Conservation (phyloP, 2,797 vertebrate species). For the Pangasius djambal region DNA sequence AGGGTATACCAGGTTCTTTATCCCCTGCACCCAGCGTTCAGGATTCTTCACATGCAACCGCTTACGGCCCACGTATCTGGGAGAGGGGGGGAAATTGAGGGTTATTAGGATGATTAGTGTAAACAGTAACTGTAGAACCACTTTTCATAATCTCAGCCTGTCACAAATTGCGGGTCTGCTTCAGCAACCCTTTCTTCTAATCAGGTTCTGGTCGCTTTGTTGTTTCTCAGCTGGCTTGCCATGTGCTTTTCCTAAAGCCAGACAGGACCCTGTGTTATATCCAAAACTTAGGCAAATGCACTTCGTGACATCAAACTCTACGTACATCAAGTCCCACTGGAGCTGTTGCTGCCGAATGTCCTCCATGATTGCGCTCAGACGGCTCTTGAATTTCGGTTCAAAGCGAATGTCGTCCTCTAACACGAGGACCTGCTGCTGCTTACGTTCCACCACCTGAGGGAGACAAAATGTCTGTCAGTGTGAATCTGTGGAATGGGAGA, state of each 20-base stretch:
- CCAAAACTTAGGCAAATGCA: neutral
- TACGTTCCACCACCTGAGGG: conserved; percentile 82
- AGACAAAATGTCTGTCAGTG: conserved; percentile 9
- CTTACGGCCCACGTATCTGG: conserved; percentile 80
- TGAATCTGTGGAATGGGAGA: neutral
- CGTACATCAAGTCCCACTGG: conserved; percentile 96
- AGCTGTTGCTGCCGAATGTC: conserved; percentile 79
- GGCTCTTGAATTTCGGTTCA: conserved; percentile 88
- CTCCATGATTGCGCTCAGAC: conserved; percentile 84
- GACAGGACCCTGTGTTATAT: conserved; percentile 12
- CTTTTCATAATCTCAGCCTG: conserved; percentile 14
- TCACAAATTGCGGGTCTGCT: conserved; percentile 22
- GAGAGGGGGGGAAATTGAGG: conserved; percentile 12
- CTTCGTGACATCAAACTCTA: neutral
- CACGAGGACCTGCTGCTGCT: conserved; percentile 84
- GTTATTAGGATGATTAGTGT: conserved; percentile 18
- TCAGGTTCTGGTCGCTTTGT: conserved; percentile 7
- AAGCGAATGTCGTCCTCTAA: conserved; percentile 95
- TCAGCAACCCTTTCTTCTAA: conserved; percentile 15
- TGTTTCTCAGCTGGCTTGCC: conserved; percentile 1
- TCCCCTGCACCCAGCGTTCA: conserved; percentile 72
- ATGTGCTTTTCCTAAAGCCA: conserved; percentile 1
- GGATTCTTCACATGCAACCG: conserved; percentile 80
- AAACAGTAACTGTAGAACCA: conserved; percentile 2
- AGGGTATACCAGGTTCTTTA: conserved; percentile 77